Base-by-base conservation (phyloP, 2,113 vertebrate genomes). In the Edolisoma coerulescens region DNA sequence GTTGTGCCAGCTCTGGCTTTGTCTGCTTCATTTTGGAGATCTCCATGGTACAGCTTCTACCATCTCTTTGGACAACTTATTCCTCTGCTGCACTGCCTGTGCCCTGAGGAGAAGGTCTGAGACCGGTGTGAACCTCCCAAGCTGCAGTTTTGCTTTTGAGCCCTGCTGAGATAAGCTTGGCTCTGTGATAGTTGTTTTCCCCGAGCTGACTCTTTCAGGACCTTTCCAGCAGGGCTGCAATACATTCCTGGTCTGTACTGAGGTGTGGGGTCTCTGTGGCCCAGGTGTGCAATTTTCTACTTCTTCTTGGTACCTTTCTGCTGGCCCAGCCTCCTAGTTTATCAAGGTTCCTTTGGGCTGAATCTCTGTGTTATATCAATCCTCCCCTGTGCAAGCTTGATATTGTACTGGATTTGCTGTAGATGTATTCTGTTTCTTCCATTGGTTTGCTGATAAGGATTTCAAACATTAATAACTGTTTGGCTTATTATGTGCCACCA, bases 361-460 rank as follows among this genome's bases (percentile, higher is more conserved):
- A 44, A 53, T n/a, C 24, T 59, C n/a, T 47, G 0, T 17, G 2
- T 6, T 37, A 1, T 9, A 18, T 59, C 33, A 30, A 6, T 70
- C 39, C 61, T 39, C 11, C 5, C 19, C 39, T 85, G 79, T 44
- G 23, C 35, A 42, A 33, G 16, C 35, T 49, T 63, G 47, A 3
- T 67, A 10, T 7, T 50, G 23, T 35, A 1, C 28, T 57, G 10
- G 30, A 7, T 76, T 95, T 88, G 65, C 35, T 79, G 24, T 56
- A 24, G 7, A 4, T 47, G 4, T 15, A 3, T 82, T 73, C 59
- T 33, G 7, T 30, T 27, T n/a, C 26, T 71, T 91, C 32, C 10
- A 82, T 20, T 24, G 30, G 23, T 50, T 86, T 73, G 30, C 79
- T 47, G n/a, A 14, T 64, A 56, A 73, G 42, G 8, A 10, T 61